Evolutionary conservation across 2,797 vertebrate genomes (phyloP).

Genomic region (Enteromius mattozi): DNA sequence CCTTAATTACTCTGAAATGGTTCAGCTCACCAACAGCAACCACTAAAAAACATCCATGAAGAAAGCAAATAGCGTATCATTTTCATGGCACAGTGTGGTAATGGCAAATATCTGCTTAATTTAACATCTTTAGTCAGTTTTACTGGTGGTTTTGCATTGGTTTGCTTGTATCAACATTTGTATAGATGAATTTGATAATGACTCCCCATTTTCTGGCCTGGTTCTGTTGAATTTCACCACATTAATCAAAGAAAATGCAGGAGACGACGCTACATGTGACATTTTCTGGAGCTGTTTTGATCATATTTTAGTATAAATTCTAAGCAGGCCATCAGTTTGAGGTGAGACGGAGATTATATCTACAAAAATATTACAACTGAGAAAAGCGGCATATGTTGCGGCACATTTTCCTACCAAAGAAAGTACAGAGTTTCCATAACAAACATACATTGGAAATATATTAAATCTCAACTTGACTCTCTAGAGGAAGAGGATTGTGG

Average conservation of each 20-base stretch:
- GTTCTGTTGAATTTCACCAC: background rate
- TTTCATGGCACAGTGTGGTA: background rate
- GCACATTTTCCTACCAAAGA: constrained; percentile 6
- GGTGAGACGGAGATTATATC: constrained; percentile 1
- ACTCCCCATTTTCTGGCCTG: background rate
- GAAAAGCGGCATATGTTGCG: background rate
- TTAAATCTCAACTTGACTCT: constrained; percentile 33
- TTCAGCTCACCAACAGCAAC: constrained; percentile 15
- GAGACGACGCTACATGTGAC: background rate
- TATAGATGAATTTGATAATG: constrained; percentile 23
- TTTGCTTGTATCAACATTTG: constrained; percentile 13
- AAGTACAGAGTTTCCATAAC: constrained; percentile 28
- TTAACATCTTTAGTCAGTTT: constrained; percentile 1
- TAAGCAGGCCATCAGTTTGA: constrained; percentile 7
- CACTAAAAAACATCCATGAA: background rate
- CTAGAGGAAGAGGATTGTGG: constrained; percentile 21
- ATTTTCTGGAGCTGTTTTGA: constrained; percentile 10
- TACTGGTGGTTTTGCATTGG: constrained; percentile 15
- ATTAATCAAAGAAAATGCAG: constrained; percentile 5
- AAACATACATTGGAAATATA: constrained; percentile 43
- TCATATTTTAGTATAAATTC: constrained; percentile 20
- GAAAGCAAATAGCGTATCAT: background rate
- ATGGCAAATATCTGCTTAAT: constrained; percentile 9
- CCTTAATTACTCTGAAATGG: constrained; percentile 2
- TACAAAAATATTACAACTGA: constrained; percentile 19